phyloP scores from a whole-genome alignment of 2,888 invertebrate genomes.

The Andrena camellia region DNA sequence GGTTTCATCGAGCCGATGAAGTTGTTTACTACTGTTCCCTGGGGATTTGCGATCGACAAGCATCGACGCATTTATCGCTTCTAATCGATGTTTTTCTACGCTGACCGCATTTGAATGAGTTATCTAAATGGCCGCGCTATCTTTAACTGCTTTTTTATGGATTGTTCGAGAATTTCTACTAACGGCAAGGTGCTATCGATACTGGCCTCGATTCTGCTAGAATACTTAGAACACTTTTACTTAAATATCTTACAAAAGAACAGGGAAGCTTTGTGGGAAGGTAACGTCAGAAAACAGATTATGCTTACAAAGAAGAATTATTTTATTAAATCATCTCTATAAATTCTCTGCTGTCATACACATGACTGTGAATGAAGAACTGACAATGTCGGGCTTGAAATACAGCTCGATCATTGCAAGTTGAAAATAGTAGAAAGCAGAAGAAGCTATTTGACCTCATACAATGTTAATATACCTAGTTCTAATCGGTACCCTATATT shows the following conservation, averaged over 20 bases:
- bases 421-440: not conserved
- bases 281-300: not conserved
- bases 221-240: not conserved
- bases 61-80: not conserved
- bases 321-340: not conserved
- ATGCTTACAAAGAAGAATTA: not conserved
- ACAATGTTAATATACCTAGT: not conserved
- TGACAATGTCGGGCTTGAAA: not conserved
- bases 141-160: not conserved
- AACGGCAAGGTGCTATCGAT: not conserved
- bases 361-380: not conserved
- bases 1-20: not conserved
- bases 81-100: not conserved
- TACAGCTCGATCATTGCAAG: not conserved
- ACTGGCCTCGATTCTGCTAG: not conserved
- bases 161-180: not conserved
- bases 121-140: not conserved
- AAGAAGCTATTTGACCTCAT: not conserved
- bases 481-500: no score
- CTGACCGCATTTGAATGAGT: not conserved
- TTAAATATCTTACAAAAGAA: not conserved
- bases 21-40: not conserved
- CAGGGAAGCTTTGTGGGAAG: not conserved
- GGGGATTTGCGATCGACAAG: not conserved
- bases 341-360: not conserved